Conservation (phyloP, 1,140 invertebrate genomes). For the Drosophila navojoa region DNA sequence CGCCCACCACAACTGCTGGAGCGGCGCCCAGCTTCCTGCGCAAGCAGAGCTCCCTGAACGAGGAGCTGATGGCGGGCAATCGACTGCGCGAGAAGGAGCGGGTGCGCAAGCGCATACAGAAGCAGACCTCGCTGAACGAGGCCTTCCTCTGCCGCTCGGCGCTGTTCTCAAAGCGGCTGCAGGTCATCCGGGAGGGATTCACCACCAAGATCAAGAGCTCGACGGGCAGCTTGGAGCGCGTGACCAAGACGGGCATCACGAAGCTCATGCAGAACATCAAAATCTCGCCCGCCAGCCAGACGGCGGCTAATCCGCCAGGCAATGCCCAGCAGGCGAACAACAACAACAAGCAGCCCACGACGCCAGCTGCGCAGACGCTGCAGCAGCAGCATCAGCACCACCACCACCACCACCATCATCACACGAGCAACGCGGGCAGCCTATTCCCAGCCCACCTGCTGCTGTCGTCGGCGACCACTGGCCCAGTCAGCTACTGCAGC, state of each 20-base stretch:
- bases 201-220: conserved; percentile 92
- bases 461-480: conserved; percentile 7
- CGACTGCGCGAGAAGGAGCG: conserved; percentile 92
- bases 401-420: conserved; percentile 59
- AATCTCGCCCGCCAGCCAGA: conserved; percentile 69
- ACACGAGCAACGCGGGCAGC: conserved; percentile 20
- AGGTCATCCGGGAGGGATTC: conserved; percentile 92
- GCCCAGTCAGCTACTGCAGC: conserved; percentile 77
- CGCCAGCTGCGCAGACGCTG: background rate
- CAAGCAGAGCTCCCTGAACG: conserved; percentile 95
- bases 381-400: conserved; percentile 43
- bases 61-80: conserved; percentile 93
- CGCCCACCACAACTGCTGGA: background rate
- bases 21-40: conserved; percentile 84
- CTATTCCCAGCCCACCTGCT: conserved; percentile 17
- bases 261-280: conserved; percentile 91
- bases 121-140: conserved; percentile 94
- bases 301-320: background rate
- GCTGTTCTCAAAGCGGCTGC: conserved; percentile 90
- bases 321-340: conserved; percentile 16
- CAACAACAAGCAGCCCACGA: conserved; percentile 29
- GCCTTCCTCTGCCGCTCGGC: conserved; percentile 90
- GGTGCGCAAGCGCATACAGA: conserved; percentile 93
- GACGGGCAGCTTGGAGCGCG: conserved; percentile 91
- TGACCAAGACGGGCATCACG: conserved; percentile 90